Conservation (phyloP, 2,888 invertebrate genomes). For the Parelbella ahira region DNA sequence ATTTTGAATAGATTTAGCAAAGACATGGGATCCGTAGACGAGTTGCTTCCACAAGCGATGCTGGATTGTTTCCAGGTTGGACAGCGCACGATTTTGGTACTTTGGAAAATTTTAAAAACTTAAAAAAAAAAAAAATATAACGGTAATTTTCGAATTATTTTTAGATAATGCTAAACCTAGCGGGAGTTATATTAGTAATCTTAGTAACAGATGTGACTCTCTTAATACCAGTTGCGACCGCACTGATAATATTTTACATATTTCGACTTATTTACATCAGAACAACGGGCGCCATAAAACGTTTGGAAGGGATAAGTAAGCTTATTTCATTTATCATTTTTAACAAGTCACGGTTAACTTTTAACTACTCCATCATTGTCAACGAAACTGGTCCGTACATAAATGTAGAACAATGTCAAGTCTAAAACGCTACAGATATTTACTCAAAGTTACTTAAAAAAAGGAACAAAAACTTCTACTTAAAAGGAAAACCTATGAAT, state of each 20-base stretch:
- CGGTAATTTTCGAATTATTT: too few relatives aligned
- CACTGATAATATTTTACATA: conserved; percentile 81
- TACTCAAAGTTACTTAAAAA: too few relatives aligned
- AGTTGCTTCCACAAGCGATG: conserved; percentile 86
- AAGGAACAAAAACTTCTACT: too few relatives aligned
- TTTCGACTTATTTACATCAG: conserved; percentile 83
- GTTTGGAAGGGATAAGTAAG: conserved; percentile 84
- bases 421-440: too few relatives aligned
- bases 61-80: conserved; percentile 84
- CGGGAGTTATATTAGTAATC: conserved; percentile 89
- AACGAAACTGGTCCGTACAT: too few relatives aligned
- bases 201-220: conserved; percentile 79
- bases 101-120: too few relatives aligned
- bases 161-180: conserved; percentile 87
- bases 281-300: conserved; percentile 86
- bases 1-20: conserved; percentile 91
- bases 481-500: too few relatives aligned
- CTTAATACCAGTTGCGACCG: conserved; percentile 73
- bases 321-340: conserved; percentile 26
- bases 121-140: too few relatives aligned
- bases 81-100: too few relatives aligned
- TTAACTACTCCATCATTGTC: too few relatives aligned
- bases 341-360: too few relatives aligned
- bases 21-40: conserved; percentile 91
- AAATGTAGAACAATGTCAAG: too few relatives aligned